Conservation (phyloP, 2,888 invertebrate genomes). For the Cheilosia grossa region DNA sequence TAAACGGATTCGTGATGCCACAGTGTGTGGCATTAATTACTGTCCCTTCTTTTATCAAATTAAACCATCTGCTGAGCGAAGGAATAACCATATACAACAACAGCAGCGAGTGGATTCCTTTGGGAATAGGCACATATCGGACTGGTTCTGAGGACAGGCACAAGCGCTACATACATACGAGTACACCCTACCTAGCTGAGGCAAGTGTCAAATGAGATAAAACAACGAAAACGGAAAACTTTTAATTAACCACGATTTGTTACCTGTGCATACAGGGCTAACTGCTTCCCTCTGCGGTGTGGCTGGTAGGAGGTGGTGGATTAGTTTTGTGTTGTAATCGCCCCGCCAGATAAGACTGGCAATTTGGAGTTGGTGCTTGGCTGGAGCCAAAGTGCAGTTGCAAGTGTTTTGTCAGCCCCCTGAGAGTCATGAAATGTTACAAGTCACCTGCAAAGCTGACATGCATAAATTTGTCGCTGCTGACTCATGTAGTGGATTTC, state of each 20-base stretch:
- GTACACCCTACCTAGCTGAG: conserved; percentile 12
- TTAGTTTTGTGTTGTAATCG: conserved; percentile 62
- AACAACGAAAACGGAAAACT: conserved; percentile 66
- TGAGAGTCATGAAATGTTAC: conserved; percentile 70
- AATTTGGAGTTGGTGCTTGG: conserved; percentile 56
- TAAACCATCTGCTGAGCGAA: conserved; percentile 59
- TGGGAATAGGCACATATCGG: conserved; percentile 14
- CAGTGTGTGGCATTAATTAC: conserved; percentile 73
- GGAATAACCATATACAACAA: neutral
- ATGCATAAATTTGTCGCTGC: conserved; percentile 69
- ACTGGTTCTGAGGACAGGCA: conserved; percentile 25
- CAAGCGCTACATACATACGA: neutral
- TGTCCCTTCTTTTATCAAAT: conserved; percentile 68
- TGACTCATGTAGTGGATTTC: conserved; percentile 59
- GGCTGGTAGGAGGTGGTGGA: neutral
- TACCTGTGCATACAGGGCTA: conserved; percentile 27
- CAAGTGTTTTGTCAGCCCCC: conserved; percentile 70
- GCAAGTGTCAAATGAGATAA: conserved; percentile 68
- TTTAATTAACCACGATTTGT: conserved; percentile 74
- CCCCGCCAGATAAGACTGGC: conserved; percentile 52
- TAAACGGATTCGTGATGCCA: conserved; percentile 66
- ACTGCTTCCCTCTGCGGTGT: no score
- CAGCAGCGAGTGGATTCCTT: conserved; percentile 34
- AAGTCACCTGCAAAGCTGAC: conserved; percentile 72
- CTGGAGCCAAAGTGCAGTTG: conserved; percentile 63